Conservation (phyloP, 2,113 vertebrate genomes). For the Mandrillus leucophaeus region DNA sequence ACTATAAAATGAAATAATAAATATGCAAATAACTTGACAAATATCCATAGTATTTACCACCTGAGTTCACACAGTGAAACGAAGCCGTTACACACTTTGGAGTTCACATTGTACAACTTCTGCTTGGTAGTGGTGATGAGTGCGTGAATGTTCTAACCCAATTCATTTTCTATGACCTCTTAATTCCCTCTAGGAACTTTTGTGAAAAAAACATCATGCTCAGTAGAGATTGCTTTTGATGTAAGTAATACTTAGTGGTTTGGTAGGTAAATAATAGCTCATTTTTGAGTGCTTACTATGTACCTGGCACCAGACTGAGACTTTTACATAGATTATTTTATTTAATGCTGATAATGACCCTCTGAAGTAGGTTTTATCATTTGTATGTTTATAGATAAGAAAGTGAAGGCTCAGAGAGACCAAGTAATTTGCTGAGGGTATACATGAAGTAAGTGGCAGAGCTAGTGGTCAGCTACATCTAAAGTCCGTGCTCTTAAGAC, state of each 20-base stretch:
- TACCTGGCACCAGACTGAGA: neutral
- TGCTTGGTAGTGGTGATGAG: neutral
- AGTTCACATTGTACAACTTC: neutral
- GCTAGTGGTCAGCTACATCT: neutral
- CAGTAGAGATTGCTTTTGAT: neutral
- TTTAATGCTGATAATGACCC: neutral
- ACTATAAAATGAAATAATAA: neutral
- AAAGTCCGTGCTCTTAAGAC: neutral
- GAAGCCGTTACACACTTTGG: neutral
- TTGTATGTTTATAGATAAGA: neutral
- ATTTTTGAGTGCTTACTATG: conserved; percentile 10
- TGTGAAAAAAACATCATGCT: neutral
- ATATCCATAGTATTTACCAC: neutral
- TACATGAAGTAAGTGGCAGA: neutral
- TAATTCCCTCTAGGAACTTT: neutral
- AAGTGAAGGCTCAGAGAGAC: neutral
- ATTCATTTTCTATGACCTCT: neutral
- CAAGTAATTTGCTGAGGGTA: neutral
- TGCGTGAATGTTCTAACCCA: neutral
- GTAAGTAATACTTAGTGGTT: neutral
- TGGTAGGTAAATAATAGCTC: neutral
- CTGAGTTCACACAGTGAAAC: neutral
- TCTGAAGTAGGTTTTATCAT: neutral
- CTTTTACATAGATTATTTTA: neutral
- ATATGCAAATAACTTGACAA: neutral